Conservation (phyloP, 2,113 vertebrate species). For the Romanogobio albipinnatus region DNA sequence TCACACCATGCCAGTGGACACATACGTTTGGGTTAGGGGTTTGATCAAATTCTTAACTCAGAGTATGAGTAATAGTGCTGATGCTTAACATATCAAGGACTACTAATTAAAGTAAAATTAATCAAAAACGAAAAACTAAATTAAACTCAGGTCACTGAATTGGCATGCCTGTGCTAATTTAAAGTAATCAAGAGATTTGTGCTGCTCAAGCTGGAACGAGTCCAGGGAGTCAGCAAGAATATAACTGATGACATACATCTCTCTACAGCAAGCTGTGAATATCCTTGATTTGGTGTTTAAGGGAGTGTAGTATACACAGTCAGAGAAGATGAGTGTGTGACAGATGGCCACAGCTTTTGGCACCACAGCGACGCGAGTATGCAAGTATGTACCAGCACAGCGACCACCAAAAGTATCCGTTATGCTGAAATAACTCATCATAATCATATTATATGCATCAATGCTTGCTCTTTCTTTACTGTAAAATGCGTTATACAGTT, state of each 20-base stretch:
- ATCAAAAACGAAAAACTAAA: constrained; percentile 22
- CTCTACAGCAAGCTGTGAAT: constrained; percentile 17
- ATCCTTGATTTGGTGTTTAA: constrained; percentile 44
- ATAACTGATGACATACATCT: constrained; percentile 32
- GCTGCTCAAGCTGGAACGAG: neutral
- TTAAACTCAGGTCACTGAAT: constrained; percentile 28
- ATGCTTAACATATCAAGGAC: constrained; percentile 14
- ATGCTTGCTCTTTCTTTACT: constrained; percentile 12
- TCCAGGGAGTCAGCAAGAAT: constrained; percentile 29
- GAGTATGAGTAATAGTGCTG: neutral
- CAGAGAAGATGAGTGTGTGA: constrained; percentile 46
- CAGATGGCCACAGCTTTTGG: constrained; percentile 54
- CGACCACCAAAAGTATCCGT: constrained; percentile 55
- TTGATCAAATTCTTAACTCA: constrained; percentile 6
- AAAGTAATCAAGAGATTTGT: constrained; percentile 32
- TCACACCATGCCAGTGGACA: neutral
- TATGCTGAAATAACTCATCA: constrained; percentile 51
- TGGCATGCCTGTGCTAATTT: constrained; percentile 12
- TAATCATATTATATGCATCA: constrained; percentile 48
- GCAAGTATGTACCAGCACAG: constrained; percentile 58
- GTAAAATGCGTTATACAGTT: neutral
- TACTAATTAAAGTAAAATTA: constrained; percentile 31
- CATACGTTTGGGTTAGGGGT: neutral
- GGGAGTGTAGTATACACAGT: constrained; percentile 46
- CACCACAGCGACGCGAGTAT: constrained; percentile 27